Evolutionary conservation across 2,888 invertebrate genomes (phyloP).

Genomic region (Chironomus tentans): DNA sequence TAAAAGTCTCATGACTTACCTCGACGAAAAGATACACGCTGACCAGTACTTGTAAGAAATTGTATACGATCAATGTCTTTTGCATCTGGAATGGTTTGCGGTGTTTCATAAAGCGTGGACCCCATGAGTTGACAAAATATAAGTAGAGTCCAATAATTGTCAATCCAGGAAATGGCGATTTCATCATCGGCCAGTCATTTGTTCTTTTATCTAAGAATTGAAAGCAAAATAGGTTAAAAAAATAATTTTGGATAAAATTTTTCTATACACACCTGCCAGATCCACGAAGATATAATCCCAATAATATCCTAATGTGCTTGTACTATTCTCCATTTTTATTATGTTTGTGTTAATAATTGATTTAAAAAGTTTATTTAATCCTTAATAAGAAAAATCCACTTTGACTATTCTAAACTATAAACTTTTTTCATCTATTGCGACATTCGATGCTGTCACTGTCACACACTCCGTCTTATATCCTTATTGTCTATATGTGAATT

Average conservation of each 20-base stretch:
- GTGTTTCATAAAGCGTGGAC: conserved; percentile 80
- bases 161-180: conserved; percentile 58
- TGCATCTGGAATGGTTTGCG: conserved; percentile 75
- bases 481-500: neutral
- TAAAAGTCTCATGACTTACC: neutral
- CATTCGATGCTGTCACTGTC: neutral
- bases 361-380: neutral
- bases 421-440: neutral
- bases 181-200: conserved; percentile 56
- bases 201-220: conserved; percentile 50
- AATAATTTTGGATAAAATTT: neutral
- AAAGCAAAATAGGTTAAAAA: conserved; percentile 10
- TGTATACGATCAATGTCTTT: conserved; percentile 71
- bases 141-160: conserved; percentile 58
- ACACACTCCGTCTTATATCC: neutral
- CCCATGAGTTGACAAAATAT: conserved; percentile 65
- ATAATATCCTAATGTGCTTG: conserved; percentile 46
- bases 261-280: conserved; percentile 50
- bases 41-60: conserved; percentile 76
- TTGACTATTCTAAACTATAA: neutral
- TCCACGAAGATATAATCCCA: conserved; percentile 57
- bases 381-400: neutral
- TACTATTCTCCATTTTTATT: conserved; percentile 49
- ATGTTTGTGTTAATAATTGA: no score
- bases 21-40: conserved; percentile 63